Percentiles rank a stretch among this genome's conserved stretches.
These are phyloP conservation scores for Pristis pectinata DNA, from an alignment of 2,797 vertebrate genomes.

Conservation along the genomic window DNA sequence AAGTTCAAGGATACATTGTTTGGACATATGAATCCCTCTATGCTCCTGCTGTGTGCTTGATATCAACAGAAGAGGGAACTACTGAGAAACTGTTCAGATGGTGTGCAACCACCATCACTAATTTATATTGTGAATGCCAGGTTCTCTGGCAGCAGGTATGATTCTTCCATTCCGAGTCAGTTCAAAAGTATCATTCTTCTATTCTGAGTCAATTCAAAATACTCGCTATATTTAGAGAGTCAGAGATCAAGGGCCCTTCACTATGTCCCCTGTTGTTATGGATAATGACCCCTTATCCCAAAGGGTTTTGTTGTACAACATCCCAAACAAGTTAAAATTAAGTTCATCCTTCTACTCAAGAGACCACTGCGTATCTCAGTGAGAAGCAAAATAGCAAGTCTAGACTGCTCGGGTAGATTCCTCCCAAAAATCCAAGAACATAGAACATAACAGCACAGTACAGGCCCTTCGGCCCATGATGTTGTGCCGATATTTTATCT, in stretches of 20 bases:
- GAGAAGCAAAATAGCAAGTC: too few species aligned
- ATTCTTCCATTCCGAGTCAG: neutral
- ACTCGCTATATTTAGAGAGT: neutral
- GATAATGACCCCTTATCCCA: neutral
- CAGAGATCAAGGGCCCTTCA: neutral
- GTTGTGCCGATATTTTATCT: too few species aligned
- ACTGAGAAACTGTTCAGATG: neutral
- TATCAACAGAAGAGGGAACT: neutral
- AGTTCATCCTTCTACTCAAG: neutral
- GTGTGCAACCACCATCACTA: slow-evolving; percentile 23
- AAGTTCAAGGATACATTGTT: slow-evolving; percentile 1
- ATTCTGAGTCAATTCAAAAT: neutral
- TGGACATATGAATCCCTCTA: neutral
- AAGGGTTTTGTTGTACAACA: neutral
- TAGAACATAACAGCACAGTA: too few species aligned
- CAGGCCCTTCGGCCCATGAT: too few species aligned
- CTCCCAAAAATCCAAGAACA: neutral
- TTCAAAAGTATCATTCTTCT: neutral
- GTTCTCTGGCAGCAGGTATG: neutral
- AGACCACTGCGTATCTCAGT: neutral
- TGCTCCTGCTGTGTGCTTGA: neutral
- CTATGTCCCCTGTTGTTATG: neutral
- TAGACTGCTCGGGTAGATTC: neutral
- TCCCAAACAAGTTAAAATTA: neutral
- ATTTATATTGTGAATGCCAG: slow-evolving; percentile 18